These are phyloP conservation scores for Diabrotica virgifera DNA, from an alignment of 1,140 invertebrate species.

Conservation along the genomic window DNA sequence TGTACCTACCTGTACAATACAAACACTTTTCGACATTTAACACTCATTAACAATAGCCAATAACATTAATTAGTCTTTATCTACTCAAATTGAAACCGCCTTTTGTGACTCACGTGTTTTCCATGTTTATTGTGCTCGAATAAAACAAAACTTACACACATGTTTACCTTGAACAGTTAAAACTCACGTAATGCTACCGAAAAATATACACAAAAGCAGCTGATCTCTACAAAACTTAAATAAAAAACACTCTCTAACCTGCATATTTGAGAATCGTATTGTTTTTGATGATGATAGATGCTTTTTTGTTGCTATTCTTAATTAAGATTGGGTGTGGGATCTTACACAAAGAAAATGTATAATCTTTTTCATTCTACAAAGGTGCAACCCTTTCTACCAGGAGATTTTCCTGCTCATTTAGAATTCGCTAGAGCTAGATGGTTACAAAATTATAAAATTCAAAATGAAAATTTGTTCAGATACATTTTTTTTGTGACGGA, in stretches of 20 bases:
- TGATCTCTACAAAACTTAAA: neutral
- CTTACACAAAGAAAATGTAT: too few species aligned
- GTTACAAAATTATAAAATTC: too few species aligned
- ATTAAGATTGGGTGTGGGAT: constrained; percentile 4
- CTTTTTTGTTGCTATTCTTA: constrained; percentile 4
- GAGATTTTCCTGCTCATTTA: too few species aligned
- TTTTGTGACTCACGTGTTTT: constrained; percentile 1
- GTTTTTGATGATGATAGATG: constrained; percentile 13
- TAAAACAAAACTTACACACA: neutral
- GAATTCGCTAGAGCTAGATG: too few species aligned
- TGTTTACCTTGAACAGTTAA: neutral
- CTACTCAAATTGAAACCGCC: neutral
- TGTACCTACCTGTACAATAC: too few species aligned
- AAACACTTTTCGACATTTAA: neutral
- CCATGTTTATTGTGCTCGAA: neutral
- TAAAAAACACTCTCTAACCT: constrained; percentile 24
- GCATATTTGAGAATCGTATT: constrained; percentile 21
- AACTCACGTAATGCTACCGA: too few species aligned
- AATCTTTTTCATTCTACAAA: too few species aligned
- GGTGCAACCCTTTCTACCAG: too few species aligned
- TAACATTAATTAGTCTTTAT: neutral
- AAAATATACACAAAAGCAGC: too few species aligned
- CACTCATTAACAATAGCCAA: neutral
- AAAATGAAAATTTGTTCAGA: too few species aligned
- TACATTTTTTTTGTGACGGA: too few species aligned